Base-by-base conservation (phyloP, 2,113 vertebrate genomes). In the Hylia prasina region DNA sequence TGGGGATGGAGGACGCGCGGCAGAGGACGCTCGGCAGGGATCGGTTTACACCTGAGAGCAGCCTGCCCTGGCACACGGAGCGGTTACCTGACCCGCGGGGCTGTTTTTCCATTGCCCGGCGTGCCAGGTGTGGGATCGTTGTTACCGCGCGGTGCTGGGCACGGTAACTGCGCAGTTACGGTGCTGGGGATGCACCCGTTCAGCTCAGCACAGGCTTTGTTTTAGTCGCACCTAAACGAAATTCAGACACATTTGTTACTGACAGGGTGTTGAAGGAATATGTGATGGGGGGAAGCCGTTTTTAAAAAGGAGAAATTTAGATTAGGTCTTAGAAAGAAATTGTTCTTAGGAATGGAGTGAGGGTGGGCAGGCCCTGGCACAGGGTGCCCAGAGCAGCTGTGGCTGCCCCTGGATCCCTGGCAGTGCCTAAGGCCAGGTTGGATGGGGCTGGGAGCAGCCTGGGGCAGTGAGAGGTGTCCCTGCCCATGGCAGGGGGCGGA, bases 201-300 rank as follows among this genome's bases (percentile, higher is more conserved):
- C 31, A 8, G 63, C 78, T 75, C 70, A 25, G 65, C 13, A 2
- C 64, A 2, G 30, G 73, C 17, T 78, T 22, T 28, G 1, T 13
- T 68, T 47, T 9, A 58, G 27, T 22, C 19, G 2, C 54, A 33
- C n/a, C 5, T 16, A 27, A 25, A 16, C 2, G 15, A 14, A 69
- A 39, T 58, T 71, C 22, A 33, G 35, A 11, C 12, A 14, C 1
- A 0, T 18, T 42, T 13, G 2, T 28, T 54, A 15, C 4, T 11
- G 69, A 37, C 25, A 7, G 14, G 23, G 23, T 4, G 35, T 4
- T 39, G 64, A 63, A 54, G 37, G 28, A 6, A 9, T 45, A 45
- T 4, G 0, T 6, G 8, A 33, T 0, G 24, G 35, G 5, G 25
- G 17, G 6, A 42, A 24, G 8, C 10, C 7, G n/a, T 16, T 83